A percentile compares a stretch with the other conserved stretches of the same genome.
Evolutionary conservation across 2,113 vertebrate genomes (phyloP).

Genomic region (Pluvianellus socialis): DNA sequence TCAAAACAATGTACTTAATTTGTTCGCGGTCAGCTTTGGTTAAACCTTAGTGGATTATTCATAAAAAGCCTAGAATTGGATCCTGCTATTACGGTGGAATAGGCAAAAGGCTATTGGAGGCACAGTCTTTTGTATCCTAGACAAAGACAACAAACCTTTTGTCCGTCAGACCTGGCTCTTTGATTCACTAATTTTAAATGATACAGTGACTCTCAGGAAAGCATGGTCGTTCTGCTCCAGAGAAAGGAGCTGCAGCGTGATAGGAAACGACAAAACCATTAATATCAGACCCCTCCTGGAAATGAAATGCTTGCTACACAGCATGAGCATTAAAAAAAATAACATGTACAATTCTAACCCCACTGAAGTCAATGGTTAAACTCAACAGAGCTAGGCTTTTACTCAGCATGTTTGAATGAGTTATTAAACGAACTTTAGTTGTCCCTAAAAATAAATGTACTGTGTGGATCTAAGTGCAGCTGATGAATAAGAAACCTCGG

Average conservation of each 20-base stretch:
- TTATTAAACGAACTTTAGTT: constrained; percentile 23
- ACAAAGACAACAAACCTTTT: constrained; percentile 32
- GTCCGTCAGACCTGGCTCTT: neutral
- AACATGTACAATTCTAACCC: neutral
- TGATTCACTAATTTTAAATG: constrained; percentile 35
- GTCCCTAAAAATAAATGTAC: constrained; percentile 38
- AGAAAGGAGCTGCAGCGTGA: neutral
- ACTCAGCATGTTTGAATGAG: constrained; percentile 57
- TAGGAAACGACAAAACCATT: constrained; percentile 3
- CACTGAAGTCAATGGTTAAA: constrained; percentile 30
- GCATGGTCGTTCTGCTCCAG: neutral
- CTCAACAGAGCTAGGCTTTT: constrained; percentile 42
- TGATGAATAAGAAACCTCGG: constrained; percentile 27
- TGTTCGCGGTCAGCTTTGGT: constrained; percentile 12
- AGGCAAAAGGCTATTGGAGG: neutral
- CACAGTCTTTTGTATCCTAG: neutral
- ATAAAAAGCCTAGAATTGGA: neutral
- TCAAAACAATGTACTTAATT: constrained; percentile 36
- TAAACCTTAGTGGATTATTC: constrained; percentile 10
- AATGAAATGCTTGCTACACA: neutral
- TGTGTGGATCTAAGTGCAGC: neutral
- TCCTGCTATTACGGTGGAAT: neutral
- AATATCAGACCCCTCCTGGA: constrained; percentile 32
- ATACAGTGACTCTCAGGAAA: neutral
- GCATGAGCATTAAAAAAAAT: neutral